phyloP scores from a whole-genome alignment of 2,888 invertebrate genomes.

The Leistus spinibarbis region DNA sequence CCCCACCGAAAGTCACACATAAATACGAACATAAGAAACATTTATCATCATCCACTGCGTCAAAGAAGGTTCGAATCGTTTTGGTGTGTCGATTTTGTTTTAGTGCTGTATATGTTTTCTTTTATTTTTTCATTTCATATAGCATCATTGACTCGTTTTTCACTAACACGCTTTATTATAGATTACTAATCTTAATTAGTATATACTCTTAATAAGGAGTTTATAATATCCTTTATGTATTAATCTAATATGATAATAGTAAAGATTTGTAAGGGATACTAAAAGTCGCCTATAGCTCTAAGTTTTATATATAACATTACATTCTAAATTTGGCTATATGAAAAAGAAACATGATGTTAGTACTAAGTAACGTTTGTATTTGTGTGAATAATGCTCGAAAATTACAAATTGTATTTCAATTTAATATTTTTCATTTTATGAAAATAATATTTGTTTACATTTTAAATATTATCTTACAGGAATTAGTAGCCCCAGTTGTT shows the following conservation, averaged over 20 bases:
- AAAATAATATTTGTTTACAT: neutral
- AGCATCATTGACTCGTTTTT: neutral
- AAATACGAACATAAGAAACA: constrained; percentile 51
- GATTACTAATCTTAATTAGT: neutral
- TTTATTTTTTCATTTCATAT: constrained; percentile 19
- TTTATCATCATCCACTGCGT: constrained; percentile 49
- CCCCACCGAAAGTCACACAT: constrained; percentile 48
- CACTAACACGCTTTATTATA: neutral
- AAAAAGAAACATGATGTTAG: neutral
- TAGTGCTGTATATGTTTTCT: neutral
- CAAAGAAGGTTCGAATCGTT: constrained; percentile 55
- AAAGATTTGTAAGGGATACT: no score
- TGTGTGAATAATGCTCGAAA: neutral
- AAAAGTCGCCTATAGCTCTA: no score
- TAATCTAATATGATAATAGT: no score
- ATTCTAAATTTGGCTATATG: neutral
- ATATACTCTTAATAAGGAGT: no score
- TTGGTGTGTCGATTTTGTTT: neutral
- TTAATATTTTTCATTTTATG: neutral
- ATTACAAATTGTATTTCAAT: neutral
- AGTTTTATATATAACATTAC: neutral
- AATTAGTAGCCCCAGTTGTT: constrained; percentile 61
- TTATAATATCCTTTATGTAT: no score
- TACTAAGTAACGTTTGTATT: neutral
- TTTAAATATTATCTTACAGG: constrained; percentile 55